These are phyloP conservation scores for Charaxes varanes DNA, from an alignment of 1,140 invertebrate species.

Conservation along the genomic window DNA sequence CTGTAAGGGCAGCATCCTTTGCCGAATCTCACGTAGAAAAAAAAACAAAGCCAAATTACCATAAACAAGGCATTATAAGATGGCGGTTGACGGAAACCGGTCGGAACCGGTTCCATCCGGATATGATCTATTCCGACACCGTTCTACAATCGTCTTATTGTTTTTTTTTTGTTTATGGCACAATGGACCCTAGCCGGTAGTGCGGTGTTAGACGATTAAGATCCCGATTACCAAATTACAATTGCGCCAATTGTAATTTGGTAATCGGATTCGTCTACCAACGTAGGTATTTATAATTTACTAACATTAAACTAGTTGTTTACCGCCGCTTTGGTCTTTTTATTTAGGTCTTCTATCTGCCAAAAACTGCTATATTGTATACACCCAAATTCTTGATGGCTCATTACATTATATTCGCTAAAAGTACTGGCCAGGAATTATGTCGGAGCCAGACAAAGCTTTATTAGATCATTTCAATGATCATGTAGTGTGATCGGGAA, in stretches of 20 bases:
- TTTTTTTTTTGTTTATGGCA: slow-evolving; percentile 41
- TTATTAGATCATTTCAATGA: no score
- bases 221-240: no score
- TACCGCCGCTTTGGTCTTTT: no score
- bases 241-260: neutral
- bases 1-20: slow-evolving; percentile 37
- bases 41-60: slow-evolving; percentile 60
- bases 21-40: slow-evolving; percentile 32
- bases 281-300: no score
- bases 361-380: no score
- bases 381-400: no score
- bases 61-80: slow-evolving; percentile 62
- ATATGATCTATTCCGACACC: slow-evolving; percentile 53
- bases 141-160: slow-evolving; percentile 47
- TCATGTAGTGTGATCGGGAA: no score
- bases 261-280: slow-evolving; percentile 1
- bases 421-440: no score
- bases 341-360: no score
- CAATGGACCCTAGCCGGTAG: slow-evolving; percentile 33
- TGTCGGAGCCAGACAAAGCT: no score
- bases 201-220: slow-evolving; percentile 49
- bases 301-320: no score
- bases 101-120: slow-evolving; percentile 48
- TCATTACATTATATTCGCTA: no score
- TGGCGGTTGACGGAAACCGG: slow-evolving; percentile 39